Percentiles rank a stretch among this genome's conserved stretches.
Evolutionary conservation across 2,888 invertebrate species (phyloP).

Genomic region (Tribolium freemani): DNA sequence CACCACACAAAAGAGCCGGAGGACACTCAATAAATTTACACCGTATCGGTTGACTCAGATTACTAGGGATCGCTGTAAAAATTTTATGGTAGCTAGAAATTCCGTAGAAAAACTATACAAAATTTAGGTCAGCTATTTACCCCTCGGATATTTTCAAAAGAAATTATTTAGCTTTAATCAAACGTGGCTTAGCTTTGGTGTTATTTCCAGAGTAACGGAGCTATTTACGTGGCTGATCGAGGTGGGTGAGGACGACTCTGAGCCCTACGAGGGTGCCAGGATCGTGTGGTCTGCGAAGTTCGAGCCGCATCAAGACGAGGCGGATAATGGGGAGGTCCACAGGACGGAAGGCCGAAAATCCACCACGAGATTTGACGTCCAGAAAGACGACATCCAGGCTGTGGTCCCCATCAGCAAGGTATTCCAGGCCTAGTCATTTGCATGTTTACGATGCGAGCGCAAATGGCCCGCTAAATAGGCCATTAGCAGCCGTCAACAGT

Average conservation of each 20-base stretch:
- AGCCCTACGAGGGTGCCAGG: constrained; percentile 85
- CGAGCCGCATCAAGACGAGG: constrained; percentile 73
- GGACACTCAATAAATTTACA: no score
- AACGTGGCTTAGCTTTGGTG: background rate
- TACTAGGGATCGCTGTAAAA: no score
- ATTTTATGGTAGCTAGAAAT: no score
- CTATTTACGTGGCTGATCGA: constrained; percentile 93
- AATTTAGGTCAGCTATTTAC: no score
- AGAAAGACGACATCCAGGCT: constrained; percentile 94
- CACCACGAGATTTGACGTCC: constrained; percentile 88
- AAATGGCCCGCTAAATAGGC: constrained; percentile 31
- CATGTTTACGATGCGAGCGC: constrained; percentile 23
- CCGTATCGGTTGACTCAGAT: no score
- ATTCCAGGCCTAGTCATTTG: constrained; percentile 7
- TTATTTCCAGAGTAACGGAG: constrained; percentile 73
- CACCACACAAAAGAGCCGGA: no score
- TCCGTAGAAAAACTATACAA: no score
- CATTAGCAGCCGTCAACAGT: constrained; percentile 25
- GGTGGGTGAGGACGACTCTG: constrained; percentile 84
- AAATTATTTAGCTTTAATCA: no score
- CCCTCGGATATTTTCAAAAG: no score
- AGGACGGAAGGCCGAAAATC: constrained; percentile 73
- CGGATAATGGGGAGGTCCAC: constrained; percentile 56
- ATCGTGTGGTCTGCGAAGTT: constrained; percentile 90
- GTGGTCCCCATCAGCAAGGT: constrained; percentile 96